Evolutionary conservation across 2,888 invertebrate species (phyloP).

Genomic region (Tanypteryx hageni): DNA sequence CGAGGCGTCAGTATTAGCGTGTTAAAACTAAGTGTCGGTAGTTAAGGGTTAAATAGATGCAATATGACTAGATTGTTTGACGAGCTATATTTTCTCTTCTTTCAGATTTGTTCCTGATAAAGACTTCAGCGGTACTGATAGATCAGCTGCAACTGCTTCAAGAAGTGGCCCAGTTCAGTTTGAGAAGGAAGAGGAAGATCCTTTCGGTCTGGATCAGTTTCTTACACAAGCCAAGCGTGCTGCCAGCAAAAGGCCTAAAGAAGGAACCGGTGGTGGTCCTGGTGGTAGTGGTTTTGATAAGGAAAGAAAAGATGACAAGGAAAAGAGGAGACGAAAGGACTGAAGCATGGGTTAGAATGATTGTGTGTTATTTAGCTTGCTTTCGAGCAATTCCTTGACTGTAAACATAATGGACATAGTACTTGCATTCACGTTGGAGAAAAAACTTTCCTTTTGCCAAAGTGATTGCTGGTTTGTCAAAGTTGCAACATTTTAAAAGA

Average conservation of each 20-base stretch:
- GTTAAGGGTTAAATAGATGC: no score
- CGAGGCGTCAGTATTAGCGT: no score
- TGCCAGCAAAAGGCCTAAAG: conserved; percentile 79
- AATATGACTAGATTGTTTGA: no score
- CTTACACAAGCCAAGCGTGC: conserved; percentile 95
- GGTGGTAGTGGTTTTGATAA: conserved; percentile 67
- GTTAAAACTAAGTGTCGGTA: no score
- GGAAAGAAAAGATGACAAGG: conserved; percentile 75
- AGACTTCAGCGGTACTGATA: conserved; percentile 95
- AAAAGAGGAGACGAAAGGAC: conserved; percentile 75
- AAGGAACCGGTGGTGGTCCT: conserved; percentile 70
- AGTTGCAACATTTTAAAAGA: no score
- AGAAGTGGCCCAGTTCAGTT: conserved; percentile 98
- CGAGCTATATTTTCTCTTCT: conserved; percentile 66
- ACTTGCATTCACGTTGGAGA: background rate
- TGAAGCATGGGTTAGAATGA: conserved; percentile 69
- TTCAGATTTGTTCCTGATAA: conserved; percentile 97
- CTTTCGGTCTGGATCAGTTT: conserved; percentile 98
- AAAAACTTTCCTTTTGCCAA: background rate
- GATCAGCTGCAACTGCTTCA: conserved; percentile 77
- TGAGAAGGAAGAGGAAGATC: conserved; percentile 90
- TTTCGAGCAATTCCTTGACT: background rate
- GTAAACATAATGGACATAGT: background rate
- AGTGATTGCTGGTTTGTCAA: no score
- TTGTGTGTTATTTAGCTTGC: background rate